These are phyloP conservation scores for Baronia brevicornis DNA, from an alignment of 2,888 invertebrate species.

Conservation along the genomic window DNA sequence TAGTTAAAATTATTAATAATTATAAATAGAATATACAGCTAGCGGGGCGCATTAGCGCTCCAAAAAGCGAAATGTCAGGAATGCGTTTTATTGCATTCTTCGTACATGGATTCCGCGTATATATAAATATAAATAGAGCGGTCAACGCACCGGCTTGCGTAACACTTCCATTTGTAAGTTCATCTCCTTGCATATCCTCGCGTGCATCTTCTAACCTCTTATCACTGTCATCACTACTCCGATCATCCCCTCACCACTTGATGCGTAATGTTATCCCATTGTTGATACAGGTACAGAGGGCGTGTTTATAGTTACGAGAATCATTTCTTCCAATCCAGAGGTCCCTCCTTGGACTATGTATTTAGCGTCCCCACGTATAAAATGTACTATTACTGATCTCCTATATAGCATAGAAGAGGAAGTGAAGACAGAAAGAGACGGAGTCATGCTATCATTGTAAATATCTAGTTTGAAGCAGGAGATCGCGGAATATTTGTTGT, in stretches of 20 bases:
- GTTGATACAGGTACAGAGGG: slow-evolving; percentile 73
- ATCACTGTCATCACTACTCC: slow-evolving; percentile 16
- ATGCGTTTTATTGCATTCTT: slow-evolving; percentile 54
- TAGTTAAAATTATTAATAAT: too few species aligned
- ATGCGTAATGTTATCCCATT: slow-evolving; percentile 45
- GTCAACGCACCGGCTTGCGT: slow-evolving; percentile 61
- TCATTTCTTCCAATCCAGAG: slow-evolving; percentile 72
- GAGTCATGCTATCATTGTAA: slow-evolving; percentile 35
- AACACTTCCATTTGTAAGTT: slow-evolving; percentile 31
- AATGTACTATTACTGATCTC: slow-evolving; percentile 67
- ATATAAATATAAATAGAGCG: slow-evolving; percentile 56
- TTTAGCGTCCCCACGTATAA: slow-evolving; percentile 71
- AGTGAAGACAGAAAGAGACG: slow-evolving; percentile 22
- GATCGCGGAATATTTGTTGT: slow-evolving; percentile 39
- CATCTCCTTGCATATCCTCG: slow-evolving; percentile 21
- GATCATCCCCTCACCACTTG: slow-evolving; percentile 20
- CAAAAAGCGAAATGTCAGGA: slow-evolving; percentile 51
- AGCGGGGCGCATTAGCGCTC: slow-evolving; percentile 7
- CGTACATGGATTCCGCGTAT: slow-evolving; percentile 47
- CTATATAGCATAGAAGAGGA: slow-evolving; percentile 28
- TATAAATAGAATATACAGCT: background rate
- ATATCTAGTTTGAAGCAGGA: slow-evolving; percentile 44
- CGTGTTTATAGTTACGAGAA: slow-evolving; percentile 73
- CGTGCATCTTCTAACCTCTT: slow-evolving; percentile 18
- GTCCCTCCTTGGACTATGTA: slow-evolving; percentile 66